Evolutionary conservation across 2,888 invertebrate species (phyloP).

Genomic region (Bruchidius siliquastri): DNA sequence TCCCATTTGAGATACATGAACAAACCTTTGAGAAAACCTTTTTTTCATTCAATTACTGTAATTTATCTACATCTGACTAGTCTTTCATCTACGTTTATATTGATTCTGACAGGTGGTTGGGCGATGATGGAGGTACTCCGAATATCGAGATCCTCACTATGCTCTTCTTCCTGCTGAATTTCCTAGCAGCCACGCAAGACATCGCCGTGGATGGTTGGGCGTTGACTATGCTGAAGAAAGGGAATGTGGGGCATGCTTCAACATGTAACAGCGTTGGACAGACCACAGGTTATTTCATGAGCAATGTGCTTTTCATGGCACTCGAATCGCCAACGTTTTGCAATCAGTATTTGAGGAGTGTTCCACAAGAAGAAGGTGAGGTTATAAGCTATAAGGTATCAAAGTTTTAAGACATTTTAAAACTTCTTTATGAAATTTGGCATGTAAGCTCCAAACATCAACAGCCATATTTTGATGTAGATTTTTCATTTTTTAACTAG

Average conservation of each 20-base stretch:
- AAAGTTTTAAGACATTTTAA: too few relatives aligned
- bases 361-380: conserved; percentile 60
- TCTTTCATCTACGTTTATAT: too few relatives aligned
- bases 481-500: too few relatives aligned
- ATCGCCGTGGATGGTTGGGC: conserved; percentile 99
- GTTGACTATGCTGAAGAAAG: conserved; percentile 92
- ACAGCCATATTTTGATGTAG: too few relatives aligned
- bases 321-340: conserved; percentile 95
- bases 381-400: too few relatives aligned
- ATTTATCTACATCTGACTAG: too few relatives aligned
- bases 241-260: conserved; percentile 96
- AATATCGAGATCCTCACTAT: conserved; percentile 75
- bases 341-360: conserved; percentile 80
- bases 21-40: too few relatives aligned
- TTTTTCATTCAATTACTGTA: too few relatives aligned
- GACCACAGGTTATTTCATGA: conserved; percentile 94
- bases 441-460: too few relatives aligned
- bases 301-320: conserved; percentile 94
- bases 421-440: too few relatives aligned
- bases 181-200: conserved; percentile 98
- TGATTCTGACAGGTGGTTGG: conserved; percentile 71
- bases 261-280: conserved; percentile 99
- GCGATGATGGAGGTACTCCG: conserved; percentile 55
- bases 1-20: too few relatives aligned
- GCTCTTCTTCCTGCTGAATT: conserved; percentile 87